A percentile compares a stretch with the other conserved stretches of the same genome.
These are phyloP conservation scores for Oncorhynchus kisutch DNA, from an alignment of 2,113 vertebrate genomes.

Conservation along the genomic window DNA sequence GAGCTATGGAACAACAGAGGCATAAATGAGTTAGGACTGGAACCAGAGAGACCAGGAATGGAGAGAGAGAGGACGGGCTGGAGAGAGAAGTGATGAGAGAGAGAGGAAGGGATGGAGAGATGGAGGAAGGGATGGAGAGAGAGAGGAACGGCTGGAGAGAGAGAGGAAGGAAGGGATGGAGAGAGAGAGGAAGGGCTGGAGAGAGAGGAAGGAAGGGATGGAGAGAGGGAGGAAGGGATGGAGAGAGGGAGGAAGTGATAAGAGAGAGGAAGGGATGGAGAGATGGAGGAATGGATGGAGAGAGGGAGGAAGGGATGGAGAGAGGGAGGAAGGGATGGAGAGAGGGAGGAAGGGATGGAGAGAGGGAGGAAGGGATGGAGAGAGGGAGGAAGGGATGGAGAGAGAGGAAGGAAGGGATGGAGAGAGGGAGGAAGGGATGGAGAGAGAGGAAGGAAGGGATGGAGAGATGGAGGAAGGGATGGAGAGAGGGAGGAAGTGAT, in stretches of 20 bases:
- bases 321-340: too few species aligned
- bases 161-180: too few species aligned
- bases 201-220: not conserved
- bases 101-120: conserved; percentile 5
- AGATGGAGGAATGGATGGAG: not conserved
- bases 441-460: not conserved
- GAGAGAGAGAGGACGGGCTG: not conserved
- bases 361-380: not conserved
- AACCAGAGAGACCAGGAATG: conserved; percentile 49
- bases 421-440: too few species aligned
- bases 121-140: conserved; percentile 9
- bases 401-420: not conserved
- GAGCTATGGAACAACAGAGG: not conserved
- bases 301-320: too few species aligned
- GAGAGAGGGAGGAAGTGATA: conserved; percentile 5
- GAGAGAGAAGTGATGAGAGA: too few species aligned
- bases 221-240: conserved; percentile 13
- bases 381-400: too few species aligned
- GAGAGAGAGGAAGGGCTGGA: not conserved
- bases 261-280: not conserved
- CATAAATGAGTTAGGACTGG: conserved; percentile 53
- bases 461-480: not conserved
- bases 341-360: conserved; percentile 20
- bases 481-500: not conserved
- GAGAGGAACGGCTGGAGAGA: too few species aligned